phyloP scores from a whole-genome alignment of 2,888 invertebrate genomes.

The Tachina fera region DNA sequence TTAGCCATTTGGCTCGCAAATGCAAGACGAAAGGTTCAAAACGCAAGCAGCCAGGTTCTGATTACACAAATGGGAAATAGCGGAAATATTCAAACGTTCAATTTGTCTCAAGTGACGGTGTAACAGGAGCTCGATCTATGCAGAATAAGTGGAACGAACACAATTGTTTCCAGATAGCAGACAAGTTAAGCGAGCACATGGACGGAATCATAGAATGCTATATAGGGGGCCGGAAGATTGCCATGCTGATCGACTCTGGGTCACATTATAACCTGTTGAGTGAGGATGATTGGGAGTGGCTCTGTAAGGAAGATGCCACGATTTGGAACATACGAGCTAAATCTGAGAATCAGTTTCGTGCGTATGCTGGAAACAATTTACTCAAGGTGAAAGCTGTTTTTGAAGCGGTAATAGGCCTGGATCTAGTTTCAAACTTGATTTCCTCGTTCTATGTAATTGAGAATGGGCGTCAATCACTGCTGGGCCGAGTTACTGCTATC shows the following conservation, averaged over 20 bases:
- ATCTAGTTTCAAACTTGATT: slow-evolving; percentile 6
- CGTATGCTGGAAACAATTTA: slow-evolving; percentile 45
- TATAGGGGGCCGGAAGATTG: slow-evolving; percentile 38
- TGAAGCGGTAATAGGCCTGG: slow-evolving; percentile 48
- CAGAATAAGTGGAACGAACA: slow-evolving; percentile 55
- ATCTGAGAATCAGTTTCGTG: slow-evolving; percentile 62
- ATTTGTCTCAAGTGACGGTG: too few relatives aligned
- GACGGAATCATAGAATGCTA: slow-evolving; percentile 46
- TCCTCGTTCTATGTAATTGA: slow-evolving; percentile 28
- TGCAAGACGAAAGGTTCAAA: too few relatives aligned
- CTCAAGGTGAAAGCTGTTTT: slow-evolving; percentile 22
- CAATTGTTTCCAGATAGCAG: slow-evolving; percentile 59
- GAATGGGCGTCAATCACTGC: slow-evolving; percentile 48
- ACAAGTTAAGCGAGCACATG: slow-evolving; percentile 42
- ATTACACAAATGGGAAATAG: too few relatives aligned
- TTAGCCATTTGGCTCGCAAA: too few relatives aligned
- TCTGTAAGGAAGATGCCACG: slow-evolving; percentile 40
- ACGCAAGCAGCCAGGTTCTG: too few relatives aligned
- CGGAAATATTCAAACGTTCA: too few relatives aligned
- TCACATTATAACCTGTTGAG: slow-evolving; percentile 31
- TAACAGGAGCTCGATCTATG: slow-evolving; percentile 8
- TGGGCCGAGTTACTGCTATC: slow-evolving; percentile 56
- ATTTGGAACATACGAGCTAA: slow-evolving; percentile 55
- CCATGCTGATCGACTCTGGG: slow-evolving; percentile 40
- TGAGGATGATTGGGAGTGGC: slow-evolving; percentile 22